These are phyloP conservation scores for Actinostola sp. DNA, from an alignment of 92 coral and sea anemone species.

Conservation along the genomic window DNA sequence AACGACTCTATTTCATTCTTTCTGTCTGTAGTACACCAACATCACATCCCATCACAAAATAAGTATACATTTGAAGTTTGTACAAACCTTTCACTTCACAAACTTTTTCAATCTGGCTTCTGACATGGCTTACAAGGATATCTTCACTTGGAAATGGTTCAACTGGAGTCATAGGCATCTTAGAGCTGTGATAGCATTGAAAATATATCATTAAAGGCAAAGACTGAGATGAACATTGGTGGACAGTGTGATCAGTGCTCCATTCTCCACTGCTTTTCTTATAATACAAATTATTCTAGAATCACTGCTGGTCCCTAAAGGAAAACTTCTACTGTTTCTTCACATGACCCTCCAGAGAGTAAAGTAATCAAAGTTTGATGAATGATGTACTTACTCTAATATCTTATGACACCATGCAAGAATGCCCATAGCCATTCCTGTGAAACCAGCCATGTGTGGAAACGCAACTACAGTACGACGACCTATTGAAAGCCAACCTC, in stretches of 20 bases:
- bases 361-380: too few relatives aligned
- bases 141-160: slow-evolving; percentile 64
- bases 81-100: slow-evolving; percentile 57
- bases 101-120: slow-evolving; percentile 51
- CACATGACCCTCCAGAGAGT: too few relatives aligned
- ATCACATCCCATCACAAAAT: too few relatives aligned
- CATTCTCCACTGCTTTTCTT: too few relatives aligned
- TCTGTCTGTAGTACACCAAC: too few relatives aligned
- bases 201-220: background rate
- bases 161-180: slow-evolving; percentile 39
- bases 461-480: slow-evolving; percentile 73
- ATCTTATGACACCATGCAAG: slow-evolving; percentile 77
- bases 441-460: slow-evolving; percentile 75
- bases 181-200: background rate
- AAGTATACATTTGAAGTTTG: background rate
- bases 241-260: too few relatives aligned
- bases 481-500: slow-evolving; percentile 29
- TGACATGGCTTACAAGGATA: slow-evolving; percentile 61
- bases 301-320: too few relatives aligned
- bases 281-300: too few relatives aligned
- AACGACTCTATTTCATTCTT: too few relatives aligned
- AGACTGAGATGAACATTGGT: background rate
- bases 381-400: slow-evolving; percentile 32
- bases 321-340: background rate
- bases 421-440: slow-evolving; percentile 83